A percentile compares a stretch with the other conserved stretches of the same genome.
These are phyloP conservation scores for Pogonocichla stellata DNA, from an alignment of 2,113 vertebrate species.

Conservation along the genomic window DNA sequence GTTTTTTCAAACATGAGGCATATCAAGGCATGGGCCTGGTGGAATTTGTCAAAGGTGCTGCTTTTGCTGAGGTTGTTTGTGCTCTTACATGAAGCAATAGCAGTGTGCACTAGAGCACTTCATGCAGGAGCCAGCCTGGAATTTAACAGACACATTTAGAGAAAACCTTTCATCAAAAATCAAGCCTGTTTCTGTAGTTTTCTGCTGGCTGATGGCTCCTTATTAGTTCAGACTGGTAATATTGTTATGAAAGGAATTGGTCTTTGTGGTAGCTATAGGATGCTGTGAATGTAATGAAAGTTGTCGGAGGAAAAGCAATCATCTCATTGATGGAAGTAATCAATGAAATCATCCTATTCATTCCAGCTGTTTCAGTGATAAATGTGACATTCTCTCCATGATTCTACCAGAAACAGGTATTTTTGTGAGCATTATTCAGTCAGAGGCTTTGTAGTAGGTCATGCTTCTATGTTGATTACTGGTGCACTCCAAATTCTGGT, in stretches of 20 bases:
- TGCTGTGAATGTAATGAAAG: neutral
- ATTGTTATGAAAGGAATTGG: neutral
- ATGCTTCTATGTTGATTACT: neutral
- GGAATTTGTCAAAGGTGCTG: neutral
- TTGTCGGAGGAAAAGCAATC: neutral
- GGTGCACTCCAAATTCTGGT: neutral
- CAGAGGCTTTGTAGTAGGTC: neutral
- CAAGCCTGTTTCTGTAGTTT: neutral
- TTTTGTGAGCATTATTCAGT: neutral
- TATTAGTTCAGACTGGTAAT: neutral
- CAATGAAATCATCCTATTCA: neutral
- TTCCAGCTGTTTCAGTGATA: neutral
- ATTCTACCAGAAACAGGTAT: neutral
- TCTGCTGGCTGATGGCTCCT: neutral
- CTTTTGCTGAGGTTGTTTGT: neutral
- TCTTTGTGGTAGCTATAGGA: neutral
- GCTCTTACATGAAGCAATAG: fast-evolving
- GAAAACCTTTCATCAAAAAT: neutral
- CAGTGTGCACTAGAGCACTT: too few relatives aligned
- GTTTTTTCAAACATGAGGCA: neutral
- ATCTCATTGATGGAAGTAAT: neutral
- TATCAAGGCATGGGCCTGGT: neutral
- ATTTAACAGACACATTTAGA: neutral
- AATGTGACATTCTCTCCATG: fast-evolving
- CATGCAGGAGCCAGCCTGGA: fast-evolving